These are phyloP conservation scores for Lagopus leucura DNA, from an alignment of 2,113 vertebrate genomes.

Conservation along the genomic window DNA sequence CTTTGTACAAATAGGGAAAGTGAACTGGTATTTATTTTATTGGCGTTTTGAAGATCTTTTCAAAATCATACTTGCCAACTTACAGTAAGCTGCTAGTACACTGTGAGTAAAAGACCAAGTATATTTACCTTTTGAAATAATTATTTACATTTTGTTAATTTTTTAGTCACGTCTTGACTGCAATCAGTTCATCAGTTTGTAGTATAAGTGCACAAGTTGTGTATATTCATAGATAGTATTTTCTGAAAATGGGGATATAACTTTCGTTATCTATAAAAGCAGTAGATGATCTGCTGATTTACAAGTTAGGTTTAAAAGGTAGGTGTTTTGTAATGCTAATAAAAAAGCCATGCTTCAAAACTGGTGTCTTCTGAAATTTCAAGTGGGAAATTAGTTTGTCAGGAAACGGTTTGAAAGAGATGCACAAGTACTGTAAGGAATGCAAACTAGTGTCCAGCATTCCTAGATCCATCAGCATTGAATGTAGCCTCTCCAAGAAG, in stretches of 20 bases:
- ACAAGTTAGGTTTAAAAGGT: constrained; percentile 29
- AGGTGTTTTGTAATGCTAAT: constrained; percentile 39
- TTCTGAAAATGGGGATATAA: constrained; percentile 6
- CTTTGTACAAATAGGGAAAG: background rate
- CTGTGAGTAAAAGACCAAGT: background rate
- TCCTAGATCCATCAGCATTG: background rate
- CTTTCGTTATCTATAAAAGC: background rate
- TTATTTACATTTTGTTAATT: background rate
- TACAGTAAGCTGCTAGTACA: background rate
- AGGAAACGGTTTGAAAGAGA: background rate
- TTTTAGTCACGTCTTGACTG: background rate
- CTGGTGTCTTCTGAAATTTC: constrained; percentile 23
- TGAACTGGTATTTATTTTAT: background rate
- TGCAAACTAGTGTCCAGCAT: background rate
- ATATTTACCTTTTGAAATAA: background rate
- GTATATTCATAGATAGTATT: background rate
- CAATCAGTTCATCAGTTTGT: background rate
- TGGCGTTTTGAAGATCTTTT: background rate
- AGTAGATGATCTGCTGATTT: background rate
- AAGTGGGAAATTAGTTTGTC: background rate
- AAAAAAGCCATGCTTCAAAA: constrained; percentile 27
- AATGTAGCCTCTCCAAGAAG: background rate
- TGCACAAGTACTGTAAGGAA: background rate
- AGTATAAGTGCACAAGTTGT: background rate
- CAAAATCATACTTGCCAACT: background rate